Percentiles rank a stretch among this genome's conserved stretches.
Conservation (phyloP, 2,797 vertebrate species). For the Scomberomorus guttatus region DNA sequence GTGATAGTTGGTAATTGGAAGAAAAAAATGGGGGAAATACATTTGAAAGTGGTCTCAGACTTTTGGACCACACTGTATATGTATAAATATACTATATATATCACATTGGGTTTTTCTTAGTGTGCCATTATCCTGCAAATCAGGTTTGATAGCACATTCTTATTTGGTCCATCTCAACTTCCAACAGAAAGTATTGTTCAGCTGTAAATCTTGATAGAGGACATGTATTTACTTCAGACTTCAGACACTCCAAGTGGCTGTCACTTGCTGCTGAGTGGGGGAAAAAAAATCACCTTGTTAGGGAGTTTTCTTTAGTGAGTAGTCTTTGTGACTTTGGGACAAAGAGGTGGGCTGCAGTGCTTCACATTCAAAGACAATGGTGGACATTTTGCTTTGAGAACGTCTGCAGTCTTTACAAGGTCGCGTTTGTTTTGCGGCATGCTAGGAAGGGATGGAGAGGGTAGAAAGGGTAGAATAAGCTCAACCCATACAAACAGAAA, state of each 20-base stretch:
- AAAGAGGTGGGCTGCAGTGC: background rate
- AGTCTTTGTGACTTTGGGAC: conserved; percentile 15
- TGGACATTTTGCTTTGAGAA: conserved; percentile 35
- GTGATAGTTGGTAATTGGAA: conserved; percentile 21
- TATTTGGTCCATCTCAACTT: background rate
- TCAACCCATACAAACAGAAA: conserved; percentile 32
- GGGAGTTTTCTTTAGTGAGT: background rate
- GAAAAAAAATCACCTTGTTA: conserved; percentile 15
- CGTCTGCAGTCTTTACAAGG: conserved; percentile 18
- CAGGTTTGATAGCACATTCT: conserved; percentile 9
- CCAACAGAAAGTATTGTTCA: conserved; percentile 2
- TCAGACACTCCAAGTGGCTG: conserved; percentile 25
- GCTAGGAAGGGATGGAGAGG: conserved; percentile 18
- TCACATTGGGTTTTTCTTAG: background rate
- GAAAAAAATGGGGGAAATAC: conserved; percentile 3
- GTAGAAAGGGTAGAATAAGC: conserved; percentile 10
- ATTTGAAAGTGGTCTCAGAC: too few species aligned
- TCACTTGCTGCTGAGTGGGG: conserved; percentile 7
- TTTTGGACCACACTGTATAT: too few species aligned
- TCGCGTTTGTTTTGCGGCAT: conserved; percentile 36
- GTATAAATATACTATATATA: background rate
- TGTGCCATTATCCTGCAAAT: background rate
- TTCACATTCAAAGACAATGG: background rate
- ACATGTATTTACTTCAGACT: background rate
- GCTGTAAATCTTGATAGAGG: conserved; percentile 2